Conservation (phyloP, 2,888 invertebrate genomes). For the Entomobrya multifasciata region DNA sequence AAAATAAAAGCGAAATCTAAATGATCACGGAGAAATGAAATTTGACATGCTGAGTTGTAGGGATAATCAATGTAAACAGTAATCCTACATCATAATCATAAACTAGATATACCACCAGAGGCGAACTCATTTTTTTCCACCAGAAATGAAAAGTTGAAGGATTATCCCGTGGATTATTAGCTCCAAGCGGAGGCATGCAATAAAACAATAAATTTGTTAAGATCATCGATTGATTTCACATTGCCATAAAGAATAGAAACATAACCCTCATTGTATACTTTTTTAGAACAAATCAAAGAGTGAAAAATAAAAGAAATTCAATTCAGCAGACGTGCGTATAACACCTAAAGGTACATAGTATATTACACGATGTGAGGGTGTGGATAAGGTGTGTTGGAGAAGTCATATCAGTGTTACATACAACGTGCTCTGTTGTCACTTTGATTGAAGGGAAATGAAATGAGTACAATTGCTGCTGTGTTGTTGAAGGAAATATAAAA, state of each 20-base stretch:
- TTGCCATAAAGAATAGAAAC: not conserved
- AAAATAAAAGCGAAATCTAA: not conserved
- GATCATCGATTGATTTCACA: constrained; percentile 24
- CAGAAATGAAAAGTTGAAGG: not conserved
- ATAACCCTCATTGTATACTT: not conserved
- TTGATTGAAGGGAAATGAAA: constrained; percentile 25
- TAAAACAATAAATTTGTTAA: constrained; percentile 16
- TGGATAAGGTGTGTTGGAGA: not conserved
- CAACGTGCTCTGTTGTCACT: constrained; percentile 1
- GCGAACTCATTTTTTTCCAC: not conserved
- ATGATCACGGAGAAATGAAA: not conserved
- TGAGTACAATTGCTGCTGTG: not conserved
- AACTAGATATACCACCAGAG: not conserved
- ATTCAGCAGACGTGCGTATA: not conserved
- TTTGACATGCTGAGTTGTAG: not conserved
- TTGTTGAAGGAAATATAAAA: constrained; percentile 7
- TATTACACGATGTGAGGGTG: not conserved
- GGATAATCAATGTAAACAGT: not conserved
- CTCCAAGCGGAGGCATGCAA: not conserved
- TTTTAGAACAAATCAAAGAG: not conserved
- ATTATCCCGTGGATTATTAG: not conserved
- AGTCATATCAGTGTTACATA: not conserved
- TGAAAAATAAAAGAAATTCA: not conserved
- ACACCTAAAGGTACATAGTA: not conserved
- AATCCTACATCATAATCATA: not conserved